Percentiles rank a stretch among this genome's conserved stretches.
These are phyloP conservation scores for Trichomalopsis sarcophagae DNA, from an alignment of 1,140 invertebrate species.

Conservation along the genomic window DNA sequence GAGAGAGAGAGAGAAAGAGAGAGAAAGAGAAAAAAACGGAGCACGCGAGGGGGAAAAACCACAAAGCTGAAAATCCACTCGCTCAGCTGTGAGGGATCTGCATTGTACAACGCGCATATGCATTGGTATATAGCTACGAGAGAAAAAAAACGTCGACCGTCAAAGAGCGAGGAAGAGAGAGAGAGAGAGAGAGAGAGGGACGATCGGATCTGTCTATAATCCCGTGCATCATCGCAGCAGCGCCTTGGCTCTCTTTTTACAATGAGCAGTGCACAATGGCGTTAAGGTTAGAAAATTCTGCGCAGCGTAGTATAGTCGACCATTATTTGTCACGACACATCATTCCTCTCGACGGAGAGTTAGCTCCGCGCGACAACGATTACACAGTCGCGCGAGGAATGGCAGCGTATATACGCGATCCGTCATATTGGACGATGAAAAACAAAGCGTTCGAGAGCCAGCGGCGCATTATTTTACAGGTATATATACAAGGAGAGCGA, in stretches of 20 bases:
- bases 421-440: neutral
- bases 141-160: slow-evolving; percentile 15
- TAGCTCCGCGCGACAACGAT: neutral
- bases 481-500: neutral
- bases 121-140: neutral
- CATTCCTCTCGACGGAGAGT: neutral
- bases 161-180: slow-evolving; percentile 47
- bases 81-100: slow-evolving; percentile 29
- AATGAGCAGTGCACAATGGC: neutral
- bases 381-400: too few relatives aligned
- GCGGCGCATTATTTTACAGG: neutral
- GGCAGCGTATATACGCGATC: too few relatives aligned
- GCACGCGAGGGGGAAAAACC: neutral
- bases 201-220: slow-evolving; percentile 8
- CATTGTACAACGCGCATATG: neutral
- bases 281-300: slow-evolving; percentile 17
- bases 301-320: neutral
- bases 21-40: neutral
- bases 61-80: slow-evolving; percentile 6
- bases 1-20: too few relatives aligned
- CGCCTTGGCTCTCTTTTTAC: neutral
- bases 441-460: neutral
- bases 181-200: slow-evolving; percentile 31
- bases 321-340: neutral
- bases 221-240: neutral